These are phyloP conservation scores for Strigamia maritima DNA, from an alignment of 2,888 invertebrate genomes.

Conservation along the genomic window DNA sequence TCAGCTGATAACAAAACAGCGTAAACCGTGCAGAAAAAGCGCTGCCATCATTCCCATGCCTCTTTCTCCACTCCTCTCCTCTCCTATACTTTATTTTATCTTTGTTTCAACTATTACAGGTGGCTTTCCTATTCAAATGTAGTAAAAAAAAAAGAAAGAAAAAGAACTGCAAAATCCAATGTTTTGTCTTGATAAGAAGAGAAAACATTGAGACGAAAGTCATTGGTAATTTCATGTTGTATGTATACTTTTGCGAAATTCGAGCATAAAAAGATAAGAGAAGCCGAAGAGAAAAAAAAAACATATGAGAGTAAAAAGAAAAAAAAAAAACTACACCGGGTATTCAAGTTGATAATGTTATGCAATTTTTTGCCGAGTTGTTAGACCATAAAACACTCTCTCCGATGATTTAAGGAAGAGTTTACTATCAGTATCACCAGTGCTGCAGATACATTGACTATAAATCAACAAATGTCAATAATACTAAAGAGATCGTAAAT, in stretches of 20 bases:
- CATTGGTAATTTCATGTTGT: conserved; percentile 9
- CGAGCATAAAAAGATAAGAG: background rate
- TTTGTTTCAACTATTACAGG: background rate
- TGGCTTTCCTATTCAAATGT: conserved; percentile 7
- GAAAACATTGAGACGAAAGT: background rate
- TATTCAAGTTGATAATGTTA: background rate
- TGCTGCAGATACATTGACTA: too few species aligned
- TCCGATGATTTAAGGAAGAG: too few species aligned
- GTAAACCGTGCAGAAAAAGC: conserved; percentile 13
- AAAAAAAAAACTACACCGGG: background rate
- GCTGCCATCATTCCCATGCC: background rate
- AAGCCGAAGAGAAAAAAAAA: background rate
- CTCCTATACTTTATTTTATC: background rate
- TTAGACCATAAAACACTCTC: too few species aligned
- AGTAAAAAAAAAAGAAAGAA: background rate
- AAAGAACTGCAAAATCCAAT: background rate
- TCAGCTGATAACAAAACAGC: conserved; percentile 4
- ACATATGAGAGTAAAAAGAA: background rate
- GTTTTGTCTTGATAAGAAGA: conserved; percentile 13
- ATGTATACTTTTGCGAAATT: background rate
- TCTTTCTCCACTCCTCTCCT: background rate
- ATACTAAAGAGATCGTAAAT: too few species aligned
- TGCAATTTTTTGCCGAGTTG: too few species aligned
- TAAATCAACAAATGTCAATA: too few species aligned
- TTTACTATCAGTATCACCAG: too few species aligned